Percentiles rank a stretch among this genome's conserved stretches.
phyloP scores from a whole-genome alignment of 2,113 vertebrate species.

The Zosterops japonicus region DNA sequence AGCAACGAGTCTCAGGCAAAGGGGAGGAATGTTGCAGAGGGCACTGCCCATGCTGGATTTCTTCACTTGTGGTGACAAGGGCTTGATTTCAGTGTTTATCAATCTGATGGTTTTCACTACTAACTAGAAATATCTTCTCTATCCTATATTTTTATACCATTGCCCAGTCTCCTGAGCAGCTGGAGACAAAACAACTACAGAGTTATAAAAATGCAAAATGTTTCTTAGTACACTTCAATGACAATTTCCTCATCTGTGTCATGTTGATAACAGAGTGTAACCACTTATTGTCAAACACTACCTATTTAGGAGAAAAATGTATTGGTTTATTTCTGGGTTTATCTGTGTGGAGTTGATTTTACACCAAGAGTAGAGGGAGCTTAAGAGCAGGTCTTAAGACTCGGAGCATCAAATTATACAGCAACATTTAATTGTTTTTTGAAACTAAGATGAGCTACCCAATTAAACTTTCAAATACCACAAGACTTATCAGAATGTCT shows the following conservation, averaged over 20 bases:
- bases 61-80: neutral
- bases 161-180: neutral
- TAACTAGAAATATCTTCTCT: neutral
- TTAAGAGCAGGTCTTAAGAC: neutral
- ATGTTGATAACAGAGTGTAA: neutral
- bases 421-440: neutral
- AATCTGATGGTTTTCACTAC: neutral
- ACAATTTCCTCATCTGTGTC: neutral
- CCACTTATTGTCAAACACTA: neutral
- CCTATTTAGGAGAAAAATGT: neutral
- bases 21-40: neutral
- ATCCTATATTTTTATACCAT: neutral
- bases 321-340: neutral
- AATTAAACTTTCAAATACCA: neutral
- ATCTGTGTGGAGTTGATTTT: neutral
- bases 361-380: neutral
- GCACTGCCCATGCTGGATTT: accelerated
- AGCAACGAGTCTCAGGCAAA: neutral
- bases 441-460: neutral
- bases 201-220: neutral
- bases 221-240: neutral
- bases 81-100: neutral
- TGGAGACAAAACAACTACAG: neutral
- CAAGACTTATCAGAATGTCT: neutral
- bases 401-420: neutral